Base-by-base conservation (phyloP, 2,113 vertebrate genomes). In the Gopherus evgoodei region DNA sequence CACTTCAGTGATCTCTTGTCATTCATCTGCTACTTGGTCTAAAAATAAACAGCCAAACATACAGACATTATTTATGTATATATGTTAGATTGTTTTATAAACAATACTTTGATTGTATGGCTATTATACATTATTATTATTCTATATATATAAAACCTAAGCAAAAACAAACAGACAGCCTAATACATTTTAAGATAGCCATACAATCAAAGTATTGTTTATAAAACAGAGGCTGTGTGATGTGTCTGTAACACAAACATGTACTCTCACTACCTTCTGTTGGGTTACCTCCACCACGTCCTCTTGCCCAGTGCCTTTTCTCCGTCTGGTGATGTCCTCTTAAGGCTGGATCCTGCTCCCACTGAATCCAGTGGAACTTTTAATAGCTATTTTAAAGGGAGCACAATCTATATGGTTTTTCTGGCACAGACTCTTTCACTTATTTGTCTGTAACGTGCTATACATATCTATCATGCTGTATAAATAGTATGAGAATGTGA, bases 1-100 rank as follows among this genome's bases (percentile, higher is more conserved):
- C 81, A 85, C 83, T 96, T 96, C 62, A 25, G 87, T 91, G 86
- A 87, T 95, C 81, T 90, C 87, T 83, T 97, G 95, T 92, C 97
- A 94, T 22, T 97, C 94, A 76, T n/a, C 91, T 92, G 75, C 93
- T 97, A 12, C 97, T 95, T 97, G 97, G 95, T 98, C 82, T 93
- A 76, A 96, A 91, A 92, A 75, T 29, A 88, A 90, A 81, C 80
- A 16, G 13, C 91, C 27, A 59, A 94, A 97, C 17, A 54, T 17
- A 87, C 25, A 57, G 5, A 27, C 11, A 57, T 57, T 54, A 54
- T 54, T 54, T 54, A 54, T 54, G 53, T 54, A 54, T 54, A 54
- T 54, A 54, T 54, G 53, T 54, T 54, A 54, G 22, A 22, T 54
- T 22, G 53, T 54, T 54, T 22, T 54, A 54, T 54, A 54, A 54